phyloP scores from a whole-genome alignment of 2,888 invertebrate genomes.

The Aphidoletes aphidimyza region DNA sequence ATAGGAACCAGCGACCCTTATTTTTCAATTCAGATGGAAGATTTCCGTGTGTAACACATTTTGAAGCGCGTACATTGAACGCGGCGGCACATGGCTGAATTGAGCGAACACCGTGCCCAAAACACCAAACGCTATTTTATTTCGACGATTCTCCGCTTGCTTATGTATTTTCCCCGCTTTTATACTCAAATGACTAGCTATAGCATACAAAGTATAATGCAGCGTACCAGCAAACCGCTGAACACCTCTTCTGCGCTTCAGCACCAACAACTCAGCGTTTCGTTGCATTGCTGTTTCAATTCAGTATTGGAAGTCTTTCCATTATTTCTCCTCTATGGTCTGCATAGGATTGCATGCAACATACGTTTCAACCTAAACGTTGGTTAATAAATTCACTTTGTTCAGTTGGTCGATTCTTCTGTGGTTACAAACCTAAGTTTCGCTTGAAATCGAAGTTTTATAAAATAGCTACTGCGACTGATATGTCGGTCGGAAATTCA shows the following conservation, averaged over 20 bases:
- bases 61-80: too few relatives aligned
- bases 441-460: too few relatives aligned
- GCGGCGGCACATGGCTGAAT: not conserved
- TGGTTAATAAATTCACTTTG: too few relatives aligned
- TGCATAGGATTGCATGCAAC: not conserved
- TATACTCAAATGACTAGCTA: not conserved
- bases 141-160: not conserved
- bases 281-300: not conserved
- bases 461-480: not conserved
- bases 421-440: too few relatives aligned
- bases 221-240: not conserved
- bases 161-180: conserved; percentile 31
- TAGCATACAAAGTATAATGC: not conserved
- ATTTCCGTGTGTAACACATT: conserved; percentile 51
- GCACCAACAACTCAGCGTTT: not conserved
- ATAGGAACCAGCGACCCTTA: conserved; percentile 39
- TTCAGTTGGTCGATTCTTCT: too few relatives aligned
- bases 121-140: not conserved
- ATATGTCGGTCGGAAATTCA: not conserved
- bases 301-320: not conserved
- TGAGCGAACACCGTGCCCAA: not conserved
- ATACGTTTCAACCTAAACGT: not conserved
- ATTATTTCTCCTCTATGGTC: not conserved
- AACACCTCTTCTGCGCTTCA: not conserved
- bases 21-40: conserved; percentile 28